Evolutionary conservation across 2,888 invertebrate genomes (phyloP).

Genomic region (Xestoiulus laeticollis): DNA sequence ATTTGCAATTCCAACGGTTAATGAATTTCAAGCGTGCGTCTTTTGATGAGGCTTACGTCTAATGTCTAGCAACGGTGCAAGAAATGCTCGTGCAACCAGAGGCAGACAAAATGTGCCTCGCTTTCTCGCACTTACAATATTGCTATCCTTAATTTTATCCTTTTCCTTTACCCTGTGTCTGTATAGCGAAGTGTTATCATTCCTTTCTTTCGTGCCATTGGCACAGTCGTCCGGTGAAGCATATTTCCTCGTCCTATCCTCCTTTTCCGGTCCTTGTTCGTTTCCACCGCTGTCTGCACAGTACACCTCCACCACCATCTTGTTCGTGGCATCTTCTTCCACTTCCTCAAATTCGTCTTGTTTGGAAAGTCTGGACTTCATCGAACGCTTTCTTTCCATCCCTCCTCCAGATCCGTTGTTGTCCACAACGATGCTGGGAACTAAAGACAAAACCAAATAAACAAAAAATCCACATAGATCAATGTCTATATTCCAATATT

Average conservation of each 20-base stretch:
- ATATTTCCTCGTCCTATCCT: background rate
- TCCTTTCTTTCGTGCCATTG: constrained; percentile 19
- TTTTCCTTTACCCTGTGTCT: constrained; percentile 53
- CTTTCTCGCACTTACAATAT: constrained; percentile 43
- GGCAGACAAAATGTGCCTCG: constrained; percentile 16
- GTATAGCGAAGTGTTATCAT: constrained; percentile 38
- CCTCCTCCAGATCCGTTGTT: constrained; percentile 58
- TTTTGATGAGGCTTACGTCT: background rate
- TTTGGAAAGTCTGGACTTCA: constrained; percentile 60
- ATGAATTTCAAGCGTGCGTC: background rate
- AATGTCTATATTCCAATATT: background rate
- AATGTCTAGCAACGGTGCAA: constrained; percentile 5
- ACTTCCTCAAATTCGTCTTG: constrained; percentile 62
- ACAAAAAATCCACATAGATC: background rate
- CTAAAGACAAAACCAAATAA: constrained; percentile 56
- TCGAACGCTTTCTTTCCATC: constrained; percentile 55
- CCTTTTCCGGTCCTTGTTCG: constrained; percentile 38
- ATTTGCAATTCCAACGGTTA: background rate
- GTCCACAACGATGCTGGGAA: constrained; percentile 62
- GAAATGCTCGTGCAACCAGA: constrained; percentile 36
- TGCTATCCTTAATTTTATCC: constrained; percentile 47
- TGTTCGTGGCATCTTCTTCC: constrained; percentile 59
- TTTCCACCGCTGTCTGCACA: constrained; percentile 23
- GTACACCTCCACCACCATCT: constrained; percentile 42
- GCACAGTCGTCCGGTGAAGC: background rate